A percentile compares a stretch with the other conserved stretches of the same genome.
Evolutionary conservation across 2,888 invertebrate species (phyloP).

Genomic region (Ptychoptera albimana): DNA sequence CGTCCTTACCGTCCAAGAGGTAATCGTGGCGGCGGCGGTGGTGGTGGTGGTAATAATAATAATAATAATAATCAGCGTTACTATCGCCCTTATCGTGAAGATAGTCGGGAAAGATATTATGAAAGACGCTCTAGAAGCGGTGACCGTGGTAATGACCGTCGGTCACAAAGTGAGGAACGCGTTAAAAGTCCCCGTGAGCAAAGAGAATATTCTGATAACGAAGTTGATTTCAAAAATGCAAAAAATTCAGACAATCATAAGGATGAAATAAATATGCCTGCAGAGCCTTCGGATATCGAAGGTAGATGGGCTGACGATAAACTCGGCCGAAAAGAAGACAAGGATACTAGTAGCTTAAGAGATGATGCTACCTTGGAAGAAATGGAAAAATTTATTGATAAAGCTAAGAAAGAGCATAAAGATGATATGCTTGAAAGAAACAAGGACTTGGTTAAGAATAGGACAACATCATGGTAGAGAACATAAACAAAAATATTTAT

Average conservation of each 20-base stretch:
- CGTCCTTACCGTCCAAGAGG: slow-evolving; percentile 6
- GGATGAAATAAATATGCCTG: neutral
- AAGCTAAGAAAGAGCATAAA: slow-evolving; percentile 39
- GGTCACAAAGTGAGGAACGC: slow-evolving; percentile 1
- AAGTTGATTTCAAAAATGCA: neutral
- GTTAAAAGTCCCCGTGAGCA: neutral
- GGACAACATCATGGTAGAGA: neutral
- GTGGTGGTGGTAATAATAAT: no score
- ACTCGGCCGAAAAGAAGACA: slow-evolving; percentile 31
- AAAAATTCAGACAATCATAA: neutral
- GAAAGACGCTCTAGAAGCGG: slow-evolving; percentile 31
- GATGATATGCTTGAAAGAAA: slow-evolving; percentile 38
- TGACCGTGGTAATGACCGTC: slow-evolving; percentile 23
- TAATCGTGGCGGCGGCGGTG: slow-evolving; percentile 11
- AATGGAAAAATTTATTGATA: slow-evolving; percentile 38
- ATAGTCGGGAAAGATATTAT: slow-evolving; percentile 40
- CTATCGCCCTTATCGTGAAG: slow-evolving; percentile 22
- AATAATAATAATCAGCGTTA: slow-evolving; percentile 20
- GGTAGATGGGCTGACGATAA: slow-evolving; percentile 36
- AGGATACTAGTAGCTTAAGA: slow-evolving; percentile 25
- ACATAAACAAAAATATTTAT: slow-evolving; percentile 6
- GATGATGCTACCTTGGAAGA: slow-evolving; percentile 31
- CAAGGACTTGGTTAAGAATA: slow-evolving; percentile 25
- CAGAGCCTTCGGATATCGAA: slow-evolving; percentile 19
- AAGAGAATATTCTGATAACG: neutral